Evolutionary conservation across 2,888 invertebrate species (phyloP), one percentile per base, ranked within the genome.

Genomic region (Conops quadrifasciatus): DNA sequence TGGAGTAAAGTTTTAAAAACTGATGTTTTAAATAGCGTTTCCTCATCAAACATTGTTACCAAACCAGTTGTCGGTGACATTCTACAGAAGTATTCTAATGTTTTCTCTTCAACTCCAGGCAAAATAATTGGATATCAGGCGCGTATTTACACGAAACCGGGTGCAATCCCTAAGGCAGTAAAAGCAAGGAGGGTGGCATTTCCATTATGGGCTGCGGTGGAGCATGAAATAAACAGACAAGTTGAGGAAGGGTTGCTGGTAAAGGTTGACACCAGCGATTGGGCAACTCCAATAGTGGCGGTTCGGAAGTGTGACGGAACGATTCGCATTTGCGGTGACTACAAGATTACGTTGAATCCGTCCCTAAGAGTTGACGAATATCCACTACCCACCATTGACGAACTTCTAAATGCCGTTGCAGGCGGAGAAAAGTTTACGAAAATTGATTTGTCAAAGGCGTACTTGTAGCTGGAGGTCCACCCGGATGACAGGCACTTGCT

Each of bases 391-490:
- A 76, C 75, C 36, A 75, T 77, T 0, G 77, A 79, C 9, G 79
- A 78, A 71, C 68, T 74, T 70, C 80, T 76, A 76, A 75, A 70
- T 36, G 71, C 63, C 11, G 73, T 81, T 69, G 69, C 76, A 19
- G 78, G 77, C 1, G 78, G 79, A 0, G 63, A 70, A 2, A 77
- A 71, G 47, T 79, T 79, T 73, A 75, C 77, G 7, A 78, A 80
- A 73, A 81, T 78, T 58, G 81, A 83, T 75, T 75, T 83, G 19
- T 69, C 71, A 2, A 77, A 78, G 63, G 83, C 84, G 4, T 85
- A 84, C 68, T 75, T 82, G 72, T 82, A 85, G 71, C 58, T 83
- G 28, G 80, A 80, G 76, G 75, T 84, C 30, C 77, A 79, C 45
- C 78, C 78, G 3, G 78, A 80, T 26, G 77, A 80, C 73, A 74